Conservation (phyloP, 1,140 invertebrate genomes). For the Bacillus rossius region DNA sequence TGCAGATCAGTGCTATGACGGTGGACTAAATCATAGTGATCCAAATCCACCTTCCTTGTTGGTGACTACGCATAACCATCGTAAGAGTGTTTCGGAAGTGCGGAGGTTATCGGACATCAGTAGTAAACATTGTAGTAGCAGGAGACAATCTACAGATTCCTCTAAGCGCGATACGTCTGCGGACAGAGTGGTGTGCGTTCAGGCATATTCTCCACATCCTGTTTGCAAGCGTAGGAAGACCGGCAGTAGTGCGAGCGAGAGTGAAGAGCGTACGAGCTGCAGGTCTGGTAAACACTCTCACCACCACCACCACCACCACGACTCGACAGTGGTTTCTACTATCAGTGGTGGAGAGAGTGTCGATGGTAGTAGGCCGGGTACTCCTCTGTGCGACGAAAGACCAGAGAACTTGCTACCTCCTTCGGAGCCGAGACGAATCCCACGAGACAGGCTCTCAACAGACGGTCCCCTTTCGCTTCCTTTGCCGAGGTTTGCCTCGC, state of each 20-base stretch:
- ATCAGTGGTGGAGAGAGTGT: conserved; percentile 38
- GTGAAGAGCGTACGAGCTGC: conserved; percentile 24
- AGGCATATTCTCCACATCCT: conserved; percentile 24
- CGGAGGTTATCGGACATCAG: conserved; percentile 12
- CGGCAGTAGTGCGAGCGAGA: conserved; percentile 36
- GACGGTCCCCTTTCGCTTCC: conserved; percentile 70
- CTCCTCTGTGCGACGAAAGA: conserved; percentile 75
- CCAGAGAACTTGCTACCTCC: conserved; percentile 63
- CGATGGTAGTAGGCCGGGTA: conserved; percentile 67
- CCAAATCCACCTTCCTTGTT: background rate
- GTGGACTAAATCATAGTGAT: background rate
- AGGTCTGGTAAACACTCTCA: conserved; percentile 12
- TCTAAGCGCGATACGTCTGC: conserved; percentile 1
- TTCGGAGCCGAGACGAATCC: conserved; percentile 59
- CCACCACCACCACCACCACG: conserved; percentile 37
- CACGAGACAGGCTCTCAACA: conserved; percentile 51
- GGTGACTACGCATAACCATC: conserved; percentile 16
- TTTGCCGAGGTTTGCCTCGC: conserved; percentile 76
- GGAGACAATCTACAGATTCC: background rate
- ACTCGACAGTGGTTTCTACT: conserved; percentile 6
- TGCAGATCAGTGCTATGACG: background rate
- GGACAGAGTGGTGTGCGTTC: conserved; percentile 28
- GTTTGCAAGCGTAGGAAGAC: conserved; percentile 42
- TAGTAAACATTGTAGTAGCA: conserved; percentile 11
- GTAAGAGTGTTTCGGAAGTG: conserved; percentile 11